Evolutionary conservation across 2,113 vertebrate genomes (phyloP), one percentile per base, ranked within the genome.

Genomic region (Aspiorhynchus laticeps): DNA sequence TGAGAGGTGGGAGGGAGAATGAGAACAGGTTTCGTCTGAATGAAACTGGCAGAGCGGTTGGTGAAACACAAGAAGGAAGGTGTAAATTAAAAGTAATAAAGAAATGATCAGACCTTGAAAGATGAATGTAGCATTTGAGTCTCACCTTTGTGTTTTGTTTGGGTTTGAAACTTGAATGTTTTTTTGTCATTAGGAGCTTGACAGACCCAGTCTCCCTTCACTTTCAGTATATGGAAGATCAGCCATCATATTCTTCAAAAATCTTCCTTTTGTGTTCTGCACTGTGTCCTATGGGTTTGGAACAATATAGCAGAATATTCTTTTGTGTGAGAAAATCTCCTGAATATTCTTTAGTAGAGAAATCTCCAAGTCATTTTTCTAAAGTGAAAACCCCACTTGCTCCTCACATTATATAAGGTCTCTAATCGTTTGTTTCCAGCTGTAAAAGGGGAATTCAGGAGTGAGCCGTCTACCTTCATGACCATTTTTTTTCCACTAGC

Each of bases 371-470:
- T 69, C 26, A 67, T 67, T 31, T 67, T 31, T 67, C 63, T 33
- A 1, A 17, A 33, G 65, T 69, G 15, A 69, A 69, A 69, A 19
- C 65, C 15, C 67, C 67, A 4, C 67, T 69, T 69, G 31, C 67
- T 69, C 67, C 17, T 65, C 26, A 19, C 31, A 69, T 69, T 36
- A 69, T 69, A 69, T 26, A 76, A 76, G 24, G 41, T 43, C 24
- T 46, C 24, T 26, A 75, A 28, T 75, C 73, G 31, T 26, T 43
- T 76, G 73, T 76, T 76, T 76, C 38, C 24, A 46, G 73, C 38
- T 76, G 73, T 76, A 76, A 7, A 76, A 28, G 38, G 12, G 41
- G 65, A 19, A 19, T 69, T 36, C 67, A 21, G 67, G 31, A 69
- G 67, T 36, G 67, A 33, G 65, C 14, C 65, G 28, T 69, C 65